These are phyloP conservation scores for Gisinianus flammeolus DNA, from an alignment of 2,888 invertebrate genomes.

Conservation along the genomic window DNA sequence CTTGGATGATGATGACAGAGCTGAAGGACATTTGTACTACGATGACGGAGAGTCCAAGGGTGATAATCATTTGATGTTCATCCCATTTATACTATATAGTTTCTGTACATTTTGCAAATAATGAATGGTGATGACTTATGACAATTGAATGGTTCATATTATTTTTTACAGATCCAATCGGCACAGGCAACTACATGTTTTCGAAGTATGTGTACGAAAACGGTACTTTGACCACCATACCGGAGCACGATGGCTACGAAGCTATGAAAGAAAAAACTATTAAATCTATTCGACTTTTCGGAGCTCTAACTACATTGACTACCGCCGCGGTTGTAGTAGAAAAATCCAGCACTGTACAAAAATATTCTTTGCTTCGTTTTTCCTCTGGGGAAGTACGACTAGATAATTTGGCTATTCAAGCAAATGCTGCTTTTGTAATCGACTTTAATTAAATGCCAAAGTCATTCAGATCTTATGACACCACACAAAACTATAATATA, in stretches of 20 bases:
- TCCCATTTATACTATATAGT: neutral
- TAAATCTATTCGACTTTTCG: neutral
- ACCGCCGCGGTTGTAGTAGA: neutral
- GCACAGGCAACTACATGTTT: too few species aligned
- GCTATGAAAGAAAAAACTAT: neutral
- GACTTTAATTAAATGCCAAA: too few species aligned
- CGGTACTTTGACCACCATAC: neutral
- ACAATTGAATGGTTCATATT: neutral
- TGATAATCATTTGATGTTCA: constrained; percentile 58
- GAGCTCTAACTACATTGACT: neutral
- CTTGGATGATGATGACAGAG: constrained; percentile 65
- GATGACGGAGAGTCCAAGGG: constrained; percentile 79
- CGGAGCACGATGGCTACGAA: neutral
- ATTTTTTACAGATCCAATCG: neutral
- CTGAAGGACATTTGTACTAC: constrained; percentile 75
- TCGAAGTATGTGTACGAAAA: neutral
- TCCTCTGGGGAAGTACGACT: neutral
- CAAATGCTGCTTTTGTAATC: too few species aligned
- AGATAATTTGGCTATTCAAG: neutral
- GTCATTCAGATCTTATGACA: too few species aligned
- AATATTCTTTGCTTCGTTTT: neutral
- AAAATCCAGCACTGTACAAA: neutral
- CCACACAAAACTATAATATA: too few species aligned
- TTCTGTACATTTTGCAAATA: neutral
- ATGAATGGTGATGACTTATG: neutral